Conservation (phyloP, 2,888 invertebrate species). For the Netelia inedita region DNA sequence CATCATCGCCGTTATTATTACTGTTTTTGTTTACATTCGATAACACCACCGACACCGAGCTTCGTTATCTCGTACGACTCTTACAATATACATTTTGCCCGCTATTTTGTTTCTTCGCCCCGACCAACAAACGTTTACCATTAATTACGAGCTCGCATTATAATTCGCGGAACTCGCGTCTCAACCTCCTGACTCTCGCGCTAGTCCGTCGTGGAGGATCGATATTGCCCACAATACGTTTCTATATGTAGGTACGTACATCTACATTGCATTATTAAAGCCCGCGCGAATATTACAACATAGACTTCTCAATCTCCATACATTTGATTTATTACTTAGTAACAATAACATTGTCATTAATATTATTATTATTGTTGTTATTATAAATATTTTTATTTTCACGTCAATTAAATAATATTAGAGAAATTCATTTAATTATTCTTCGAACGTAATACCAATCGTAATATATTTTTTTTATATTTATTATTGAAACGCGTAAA, state of each 20-base stretch:
- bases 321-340: too few species aligned
- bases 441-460: too few species aligned
- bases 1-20: background rate
- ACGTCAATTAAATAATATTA: too few species aligned
- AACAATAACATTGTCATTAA: too few species aligned
- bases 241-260: background rate
- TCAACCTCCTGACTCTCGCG: conserved; percentile 15
- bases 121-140: background rate
- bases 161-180: background rate
- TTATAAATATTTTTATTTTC: too few species aligned
- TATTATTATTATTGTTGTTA: too few species aligned
- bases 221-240: conserved; percentile 22
- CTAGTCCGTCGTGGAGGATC: conserved; percentile 15
- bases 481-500: too few species aligned
- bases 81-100: background rate
- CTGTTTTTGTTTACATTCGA: conserved; percentile 1
- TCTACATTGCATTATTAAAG: background rate
- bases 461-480: too few species aligned
- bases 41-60: background rate
- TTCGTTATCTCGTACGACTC: background rate
- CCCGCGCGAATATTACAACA: background rate
- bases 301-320: background rate
- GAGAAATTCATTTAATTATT: too few species aligned
- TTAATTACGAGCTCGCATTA: background rate
- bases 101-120: background rate